phyloP scores from a whole-genome alignment of 2,888 invertebrate genomes.

The Argyresthia goedartella region DNA sequence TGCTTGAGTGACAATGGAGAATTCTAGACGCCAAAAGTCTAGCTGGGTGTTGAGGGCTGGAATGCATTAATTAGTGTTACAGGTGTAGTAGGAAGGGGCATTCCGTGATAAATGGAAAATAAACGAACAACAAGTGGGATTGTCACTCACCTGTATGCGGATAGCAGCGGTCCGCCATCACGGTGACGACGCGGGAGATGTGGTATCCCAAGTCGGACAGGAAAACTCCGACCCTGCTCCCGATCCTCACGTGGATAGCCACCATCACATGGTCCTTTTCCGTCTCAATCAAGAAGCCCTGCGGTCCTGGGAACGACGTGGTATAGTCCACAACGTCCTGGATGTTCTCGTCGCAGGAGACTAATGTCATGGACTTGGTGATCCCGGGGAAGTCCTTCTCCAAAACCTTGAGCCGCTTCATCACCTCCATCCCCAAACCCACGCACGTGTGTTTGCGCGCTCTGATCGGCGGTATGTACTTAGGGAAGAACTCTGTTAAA shows the following conservation, averaged over 20 bases:
- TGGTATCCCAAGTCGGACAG: slow-evolving; percentile 93
- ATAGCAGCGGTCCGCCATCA: slow-evolving; percentile 88
- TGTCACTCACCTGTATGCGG: slow-evolving; percentile 88
- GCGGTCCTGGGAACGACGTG: slow-evolving; percentile 72
- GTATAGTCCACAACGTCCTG: slow-evolving; percentile 74
- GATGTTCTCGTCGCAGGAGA: slow-evolving; percentile 91
- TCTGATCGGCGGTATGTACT: slow-evolving; percentile 87
- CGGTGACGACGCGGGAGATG: slow-evolving; percentile 86
- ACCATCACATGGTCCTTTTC: slow-evolving; percentile 92
- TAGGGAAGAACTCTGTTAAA: slow-evolving; percentile 82
- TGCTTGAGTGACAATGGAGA: too few relatives aligned
- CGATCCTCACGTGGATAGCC: slow-evolving; percentile 81
- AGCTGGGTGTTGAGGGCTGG: too few relatives aligned
- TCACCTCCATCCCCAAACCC: slow-evolving; percentile 87
- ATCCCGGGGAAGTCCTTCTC: slow-evolving; percentile 76
- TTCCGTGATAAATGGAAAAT: too few relatives aligned
- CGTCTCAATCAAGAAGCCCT: slow-evolving; percentile 73
- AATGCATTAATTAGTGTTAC: too few relatives aligned
- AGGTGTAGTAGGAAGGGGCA: too few relatives aligned
- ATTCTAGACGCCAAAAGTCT: too few relatives aligned
- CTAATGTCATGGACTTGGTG: slow-evolving; percentile 79
- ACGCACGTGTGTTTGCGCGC: slow-evolving; percentile 90
- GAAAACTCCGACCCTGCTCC: slow-evolving; percentile 81
- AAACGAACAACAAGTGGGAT: neutral
- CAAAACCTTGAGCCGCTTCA: slow-evolving; percentile 74